Evolutionary conservation across 2,888 invertebrate genomes (phyloP).

Genomic region (Alentia gelatinosa): DNA sequence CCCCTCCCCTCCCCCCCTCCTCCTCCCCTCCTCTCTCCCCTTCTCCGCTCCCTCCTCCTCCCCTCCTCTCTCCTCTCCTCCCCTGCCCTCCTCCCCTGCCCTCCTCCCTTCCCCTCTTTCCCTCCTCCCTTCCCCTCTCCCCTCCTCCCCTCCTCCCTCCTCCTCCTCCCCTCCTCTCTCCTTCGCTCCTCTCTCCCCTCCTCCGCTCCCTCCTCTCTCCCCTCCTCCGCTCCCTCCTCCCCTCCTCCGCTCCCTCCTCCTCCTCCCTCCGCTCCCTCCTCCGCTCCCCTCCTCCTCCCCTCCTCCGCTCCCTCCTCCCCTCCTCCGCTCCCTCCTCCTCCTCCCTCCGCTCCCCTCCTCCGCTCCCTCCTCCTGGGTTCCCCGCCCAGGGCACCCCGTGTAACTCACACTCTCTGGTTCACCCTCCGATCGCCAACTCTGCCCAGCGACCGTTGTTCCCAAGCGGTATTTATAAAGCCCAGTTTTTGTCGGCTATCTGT

Average conservation of each 20-base stretch:
- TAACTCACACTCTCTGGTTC: too few relatives aligned
- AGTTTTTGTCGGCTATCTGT: too few relatives aligned
- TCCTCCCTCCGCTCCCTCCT: background rate
- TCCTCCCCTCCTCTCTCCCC: background rate
- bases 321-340: background rate
- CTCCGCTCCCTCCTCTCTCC: background rate
- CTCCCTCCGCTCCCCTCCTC: background rate
- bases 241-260: background rate
- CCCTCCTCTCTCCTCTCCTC: background rate
- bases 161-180: background rate
- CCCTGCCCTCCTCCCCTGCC: background rate
- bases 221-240: background rate
- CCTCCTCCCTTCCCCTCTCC: background rate
- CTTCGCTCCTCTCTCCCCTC: background rate
- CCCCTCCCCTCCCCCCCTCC: background rate
- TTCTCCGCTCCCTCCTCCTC: background rate
- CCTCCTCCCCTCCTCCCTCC: constrained; percentile 15
- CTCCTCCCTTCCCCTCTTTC: background rate
- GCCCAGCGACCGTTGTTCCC: too few relatives aligned
- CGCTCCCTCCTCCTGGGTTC: too few relatives aligned
- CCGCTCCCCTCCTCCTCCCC: background rate
- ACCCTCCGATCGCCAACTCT: too few relatives aligned
- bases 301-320: background rate
- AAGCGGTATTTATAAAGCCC: too few relatives aligned
- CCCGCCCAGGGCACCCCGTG: too few relatives aligned